These are phyloP conservation scores for Rhaphigaster nebulosa DNA, from an alignment of 2,888 invertebrate genomes.

Conservation along the genomic window DNA sequence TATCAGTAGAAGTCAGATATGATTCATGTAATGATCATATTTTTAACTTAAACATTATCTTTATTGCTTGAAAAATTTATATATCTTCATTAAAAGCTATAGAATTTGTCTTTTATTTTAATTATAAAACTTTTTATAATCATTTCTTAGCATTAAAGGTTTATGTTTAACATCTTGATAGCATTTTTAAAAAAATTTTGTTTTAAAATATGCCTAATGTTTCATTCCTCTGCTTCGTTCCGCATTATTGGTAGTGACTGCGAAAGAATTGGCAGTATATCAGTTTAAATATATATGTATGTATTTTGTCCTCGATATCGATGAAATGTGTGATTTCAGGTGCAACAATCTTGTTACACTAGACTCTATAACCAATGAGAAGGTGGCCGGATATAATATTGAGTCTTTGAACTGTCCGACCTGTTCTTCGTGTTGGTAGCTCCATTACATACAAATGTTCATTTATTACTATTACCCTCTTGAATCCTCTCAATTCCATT, in stretches of 20 bases:
- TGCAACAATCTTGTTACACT: constrained; percentile 57
- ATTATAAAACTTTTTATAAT: not conserved
- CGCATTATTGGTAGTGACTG: not conserved
- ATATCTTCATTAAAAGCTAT: too few species aligned
- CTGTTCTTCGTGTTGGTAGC: constrained; percentile 59
- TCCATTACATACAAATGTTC: constrained; percentile 44
- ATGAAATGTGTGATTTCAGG: constrained; percentile 58
- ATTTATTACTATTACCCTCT: not conserved
- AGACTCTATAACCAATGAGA: constrained; percentile 55
- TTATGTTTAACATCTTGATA: not conserved
- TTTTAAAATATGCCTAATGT: not conserved
- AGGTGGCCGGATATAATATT: constrained; percentile 55
- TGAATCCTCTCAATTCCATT: constrained; percentile 4
- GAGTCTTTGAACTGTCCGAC: constrained; percentile 55
- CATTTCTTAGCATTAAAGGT: not conserved
- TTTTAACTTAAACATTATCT: not conserved
- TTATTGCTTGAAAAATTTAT: not conserved
- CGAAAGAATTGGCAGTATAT: constrained; percentile 2
- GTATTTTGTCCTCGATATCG: constrained; percentile 58
- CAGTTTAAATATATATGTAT: constrained; percentile 10
- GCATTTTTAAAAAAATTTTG: not conserved
- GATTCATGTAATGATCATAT: not conserved
- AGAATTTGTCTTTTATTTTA: too few species aligned
- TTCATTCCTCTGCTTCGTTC: not conserved
- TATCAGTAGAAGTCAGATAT: too few species aligned